Conservation (phyloP, 2,113 vertebrate species). For the Coryphaenoides rupestris region DNA sequence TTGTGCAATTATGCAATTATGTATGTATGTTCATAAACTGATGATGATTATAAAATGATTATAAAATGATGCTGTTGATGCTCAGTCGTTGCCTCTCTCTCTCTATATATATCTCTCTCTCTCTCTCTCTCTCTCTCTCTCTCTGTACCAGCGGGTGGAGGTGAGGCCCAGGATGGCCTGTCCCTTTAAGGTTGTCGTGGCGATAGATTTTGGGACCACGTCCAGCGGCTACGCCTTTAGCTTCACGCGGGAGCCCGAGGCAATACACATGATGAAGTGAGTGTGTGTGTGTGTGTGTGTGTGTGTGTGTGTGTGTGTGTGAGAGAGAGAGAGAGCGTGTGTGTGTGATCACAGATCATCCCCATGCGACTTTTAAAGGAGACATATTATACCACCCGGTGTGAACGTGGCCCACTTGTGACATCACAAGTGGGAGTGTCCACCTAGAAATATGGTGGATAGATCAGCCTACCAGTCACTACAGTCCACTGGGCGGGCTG, state of each 20-base stretch:
- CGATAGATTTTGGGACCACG: constrained; percentile 93
- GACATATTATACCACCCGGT: too few relatives aligned
- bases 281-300: not conserved
- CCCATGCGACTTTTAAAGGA: too few relatives aligned
- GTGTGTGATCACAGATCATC: not conserved
- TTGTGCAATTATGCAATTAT: not conserved
- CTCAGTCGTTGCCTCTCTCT: too few relatives aligned
- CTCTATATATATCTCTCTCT: not conserved
- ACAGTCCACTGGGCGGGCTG: too few relatives aligned
- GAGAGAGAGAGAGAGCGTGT: constrained; percentile 3
- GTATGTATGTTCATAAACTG: not conserved
- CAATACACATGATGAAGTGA: constrained; percentile 98
- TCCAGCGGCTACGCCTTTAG: constrained; percentile 96
- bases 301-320: constrained; percentile 7
- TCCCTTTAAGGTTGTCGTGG: constrained; percentile 85
- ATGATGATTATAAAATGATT: not conserved
- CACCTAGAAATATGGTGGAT: too few relatives aligned
- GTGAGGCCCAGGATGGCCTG: constrained; percentile 56
- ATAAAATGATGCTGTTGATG: too few relatives aligned
- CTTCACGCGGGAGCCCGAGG: constrained; percentile 86
- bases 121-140: constrained; percentile 1
- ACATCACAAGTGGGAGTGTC: too few relatives aligned
- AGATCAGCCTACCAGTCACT: too few relatives aligned
- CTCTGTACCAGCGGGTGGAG: constrained; percentile 71
- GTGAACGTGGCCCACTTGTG: too few relatives aligned